A percentile compares a stretch with the other conserved stretches of the same genome.
Conservation (phyloP, 2,113 vertebrate genomes). For the Xiphias gladius region DNA sequence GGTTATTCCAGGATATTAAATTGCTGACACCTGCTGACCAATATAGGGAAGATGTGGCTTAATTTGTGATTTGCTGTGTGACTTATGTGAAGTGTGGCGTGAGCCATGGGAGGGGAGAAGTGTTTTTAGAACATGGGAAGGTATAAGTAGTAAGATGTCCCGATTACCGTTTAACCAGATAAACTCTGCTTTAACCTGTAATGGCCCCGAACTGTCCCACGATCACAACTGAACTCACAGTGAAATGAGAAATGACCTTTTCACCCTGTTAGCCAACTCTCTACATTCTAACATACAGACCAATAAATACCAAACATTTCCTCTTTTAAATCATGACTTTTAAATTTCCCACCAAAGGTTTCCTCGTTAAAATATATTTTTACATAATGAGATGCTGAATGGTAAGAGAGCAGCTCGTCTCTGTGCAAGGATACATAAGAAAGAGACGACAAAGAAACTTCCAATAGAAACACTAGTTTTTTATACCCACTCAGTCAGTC, state of each 20-base stretch:
- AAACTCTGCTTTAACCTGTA: neutral
- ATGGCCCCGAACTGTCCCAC: slow-evolving; percentile 7
- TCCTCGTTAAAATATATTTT: neutral
- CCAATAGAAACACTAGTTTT: neutral
- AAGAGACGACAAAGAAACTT: neutral
- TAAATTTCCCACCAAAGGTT: neutral
- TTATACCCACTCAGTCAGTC: neutral
- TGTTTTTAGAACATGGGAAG: neutral
- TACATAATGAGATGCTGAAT: neutral
- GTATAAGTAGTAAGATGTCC: neutral
- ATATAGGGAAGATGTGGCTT: neutral
- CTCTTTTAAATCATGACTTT: neutral
- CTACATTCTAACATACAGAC: slow-evolving; percentile 53
- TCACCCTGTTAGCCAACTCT: slow-evolving; percentile 33
- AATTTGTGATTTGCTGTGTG: too few relatives aligned
- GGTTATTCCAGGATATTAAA: neutral
- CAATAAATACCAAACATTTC: slow-evolving; percentile 8
- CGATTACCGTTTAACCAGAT: neutral
- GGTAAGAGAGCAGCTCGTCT: neutral
- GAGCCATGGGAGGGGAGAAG: neutral
- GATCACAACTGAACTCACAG: slow-evolving; percentile 35
- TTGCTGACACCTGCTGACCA: neutral
- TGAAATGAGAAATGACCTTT: slow-evolving; percentile 62
- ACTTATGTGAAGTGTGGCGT: neutral
- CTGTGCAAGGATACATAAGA: neutral